Base-by-base conservation (phyloP, 2,797 vertebrate genomes). In the Enteromius argenteus region DNA sequence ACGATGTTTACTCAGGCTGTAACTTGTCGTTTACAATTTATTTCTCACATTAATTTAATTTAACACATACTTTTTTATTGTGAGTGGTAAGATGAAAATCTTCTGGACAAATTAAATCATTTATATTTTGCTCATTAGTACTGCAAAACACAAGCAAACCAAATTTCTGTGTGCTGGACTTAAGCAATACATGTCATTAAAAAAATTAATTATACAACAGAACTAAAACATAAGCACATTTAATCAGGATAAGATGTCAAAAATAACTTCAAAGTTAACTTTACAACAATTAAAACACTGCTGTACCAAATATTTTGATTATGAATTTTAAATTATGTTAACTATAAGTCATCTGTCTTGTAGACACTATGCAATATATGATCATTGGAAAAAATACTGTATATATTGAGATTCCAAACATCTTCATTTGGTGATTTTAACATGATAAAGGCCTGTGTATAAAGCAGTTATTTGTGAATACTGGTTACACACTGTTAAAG, bases 211-310 rank as follows among this genome's bases (percentile, higher is more conserved):
- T 67, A 76, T 3, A 44, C 49, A 30, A 37, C 27, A 73, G 3
- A 62, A 74, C 32, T 49, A n/a, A 76, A 76, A 56, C n/a, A 42
- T 56, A 30, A 76, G 72, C 60, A 76, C 3, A 3, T 51, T 83
- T 37, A 64, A 39, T 66, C 8, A 49, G 44, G 19, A 49, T 79
- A 68, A 27, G 35, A 68, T 19, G 21, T 23, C 3, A 56, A 56
- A 68, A n/a, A 46, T 51, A 81, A 80, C 15, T 80, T 37, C 19
- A 58, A 80, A 42, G 23, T 15, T 80, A 60, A 17, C 30, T 35
- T 79, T n/a, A 79, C 77, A 79, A 71, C 67, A 81, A 81, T 81
- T 60, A 71, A 71, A 81, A 81, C 67, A 71, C 79, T 44, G 58
- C 80, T 74, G 56, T 80, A 53, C 10, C 49, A 82, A 81, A 81